Conservation (phyloP, 2,888 invertebrate species). For the Metellina segmentata region DNA sequence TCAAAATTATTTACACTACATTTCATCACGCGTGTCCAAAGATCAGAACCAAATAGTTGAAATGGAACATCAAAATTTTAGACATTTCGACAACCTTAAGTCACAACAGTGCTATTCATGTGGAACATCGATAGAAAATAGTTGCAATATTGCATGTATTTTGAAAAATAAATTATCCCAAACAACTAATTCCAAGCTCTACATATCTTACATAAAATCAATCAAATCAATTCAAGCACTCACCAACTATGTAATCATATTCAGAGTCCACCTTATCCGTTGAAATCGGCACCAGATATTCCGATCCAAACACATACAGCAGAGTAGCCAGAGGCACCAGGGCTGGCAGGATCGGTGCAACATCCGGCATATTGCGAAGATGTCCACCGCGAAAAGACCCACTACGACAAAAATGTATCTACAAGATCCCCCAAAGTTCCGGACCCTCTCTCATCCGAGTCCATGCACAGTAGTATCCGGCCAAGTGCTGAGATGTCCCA, state of each 20-base stretch:
- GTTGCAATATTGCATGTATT: neutral
- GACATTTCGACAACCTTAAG: too few relatives aligned
- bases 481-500: neutral
- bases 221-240: slow-evolving; percentile 47
- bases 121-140: neutral
- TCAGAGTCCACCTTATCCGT: slow-evolving; percentile 78
- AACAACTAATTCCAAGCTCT: too few relatives aligned
- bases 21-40: neutral
- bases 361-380: slow-evolving; percentile 66
- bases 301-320: slow-evolving; percentile 78
- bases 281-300: slow-evolving; percentile 77
- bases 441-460: slow-evolving; percentile 30
- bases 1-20: too few relatives aligned
- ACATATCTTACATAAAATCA: neutral
- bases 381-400: slow-evolving; percentile 6
- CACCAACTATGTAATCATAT: slow-evolving; percentile 78
- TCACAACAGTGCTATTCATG: too few relatives aligned
- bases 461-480: slow-evolving; percentile 18
- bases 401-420: neutral
- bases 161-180: neutral
- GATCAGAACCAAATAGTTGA: too few relatives aligned
- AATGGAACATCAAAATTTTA: too few relatives aligned
- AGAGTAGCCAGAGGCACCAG: slow-evolving; percentile 78
- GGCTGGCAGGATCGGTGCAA: slow-evolving; percentile 75
- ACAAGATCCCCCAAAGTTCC: too few relatives aligned